Evolutionary conservation across 2,113 vertebrate genomes (phyloP).

Genomic region (Ageneiosus marmoratus): DNA sequence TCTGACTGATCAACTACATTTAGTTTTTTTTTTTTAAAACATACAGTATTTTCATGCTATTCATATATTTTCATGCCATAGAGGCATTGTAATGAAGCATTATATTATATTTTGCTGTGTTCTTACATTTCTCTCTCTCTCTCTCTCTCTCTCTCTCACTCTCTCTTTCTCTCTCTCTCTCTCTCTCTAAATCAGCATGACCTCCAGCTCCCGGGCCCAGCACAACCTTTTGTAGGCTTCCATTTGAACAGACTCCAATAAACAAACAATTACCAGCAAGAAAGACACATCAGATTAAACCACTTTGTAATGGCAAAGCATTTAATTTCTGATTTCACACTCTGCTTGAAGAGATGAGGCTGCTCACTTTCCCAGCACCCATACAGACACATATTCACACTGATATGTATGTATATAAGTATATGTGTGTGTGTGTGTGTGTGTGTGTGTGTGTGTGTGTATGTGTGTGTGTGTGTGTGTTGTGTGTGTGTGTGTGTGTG

Average conservation of each 20-base stretch:
- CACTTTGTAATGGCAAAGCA: constrained; percentile 64
- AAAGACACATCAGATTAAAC: constrained; percentile 67
- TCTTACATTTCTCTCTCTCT: background rate
- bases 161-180: constrained; percentile 6
- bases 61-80: background rate
- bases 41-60: too few species aligned
- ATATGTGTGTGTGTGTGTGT: background rate
- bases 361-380: constrained; percentile 61
- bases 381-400: background rate
- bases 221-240: constrained; percentile 60
- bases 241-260: constrained; percentile 73
- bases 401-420: too few species aligned
- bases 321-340: constrained; percentile 79
- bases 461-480: background rate
- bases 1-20: background rate
- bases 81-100: background rate
- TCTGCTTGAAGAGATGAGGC: constrained; percentile 60
- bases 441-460: too few species aligned
- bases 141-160: background rate
- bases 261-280: constrained; percentile 75
- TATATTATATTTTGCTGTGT: too few species aligned
- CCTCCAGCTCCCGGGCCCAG: constrained; percentile 50
- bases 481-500: too few species aligned
- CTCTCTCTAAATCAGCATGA: constrained; percentile 8
- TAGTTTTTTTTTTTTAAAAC: background rate